These are phyloP conservation scores for Eupithecia exiguata DNA, from an alignment of 2,888 invertebrate species.

Conservation along the genomic window DNA sequence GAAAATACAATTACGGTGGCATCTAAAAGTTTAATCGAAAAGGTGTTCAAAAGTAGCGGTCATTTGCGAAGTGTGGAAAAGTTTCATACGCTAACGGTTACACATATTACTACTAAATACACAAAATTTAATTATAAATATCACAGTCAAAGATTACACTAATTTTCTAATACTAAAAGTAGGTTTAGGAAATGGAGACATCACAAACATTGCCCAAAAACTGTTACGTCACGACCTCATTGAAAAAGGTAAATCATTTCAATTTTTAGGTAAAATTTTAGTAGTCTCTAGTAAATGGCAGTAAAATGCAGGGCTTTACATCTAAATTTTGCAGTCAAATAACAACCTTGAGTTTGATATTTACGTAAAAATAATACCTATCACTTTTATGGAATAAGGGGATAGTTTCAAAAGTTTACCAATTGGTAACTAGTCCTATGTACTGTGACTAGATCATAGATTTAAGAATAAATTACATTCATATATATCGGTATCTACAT, in stretches of 20 bases:
- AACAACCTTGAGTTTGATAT: conserved; percentile 59
- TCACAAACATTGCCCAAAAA: conserved; percentile 7
- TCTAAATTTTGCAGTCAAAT: conserved; percentile 58
- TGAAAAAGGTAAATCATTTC: neutral
- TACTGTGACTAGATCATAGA: conserved; percentile 79
- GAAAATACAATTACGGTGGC: conserved; percentile 69
- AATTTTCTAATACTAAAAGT: conserved; percentile 73
- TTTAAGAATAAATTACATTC: conserved; percentile 77
- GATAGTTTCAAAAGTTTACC: conserved; percentile 49
- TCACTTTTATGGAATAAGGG: conserved; percentile 34
- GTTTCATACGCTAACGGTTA: conserved; percentile 61
- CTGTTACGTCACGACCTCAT: neutral
- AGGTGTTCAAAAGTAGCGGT: conserved; percentile 50
- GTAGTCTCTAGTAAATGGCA: conserved; percentile 58
- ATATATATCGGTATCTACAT: conserved; percentile 67
- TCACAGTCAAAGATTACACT: conserved; percentile 83
- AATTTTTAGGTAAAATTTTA: conserved; percentile 16
- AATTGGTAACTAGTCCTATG: conserved; percentile 75
- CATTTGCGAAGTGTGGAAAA: conserved; percentile 47
- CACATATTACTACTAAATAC: conserved; percentile 76
- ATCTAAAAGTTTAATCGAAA: conserved; percentile 49
- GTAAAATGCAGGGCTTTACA: conserved; percentile 69
- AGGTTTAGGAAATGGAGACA: conserved; percentile 13
- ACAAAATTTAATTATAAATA: conserved; percentile 81
- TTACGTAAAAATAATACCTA: conserved; percentile 35